These are phyloP conservation scores for Maniola hyperantus DNA, from an alignment of 2,888 invertebrate genomes.

Conservation along the genomic window DNA sequence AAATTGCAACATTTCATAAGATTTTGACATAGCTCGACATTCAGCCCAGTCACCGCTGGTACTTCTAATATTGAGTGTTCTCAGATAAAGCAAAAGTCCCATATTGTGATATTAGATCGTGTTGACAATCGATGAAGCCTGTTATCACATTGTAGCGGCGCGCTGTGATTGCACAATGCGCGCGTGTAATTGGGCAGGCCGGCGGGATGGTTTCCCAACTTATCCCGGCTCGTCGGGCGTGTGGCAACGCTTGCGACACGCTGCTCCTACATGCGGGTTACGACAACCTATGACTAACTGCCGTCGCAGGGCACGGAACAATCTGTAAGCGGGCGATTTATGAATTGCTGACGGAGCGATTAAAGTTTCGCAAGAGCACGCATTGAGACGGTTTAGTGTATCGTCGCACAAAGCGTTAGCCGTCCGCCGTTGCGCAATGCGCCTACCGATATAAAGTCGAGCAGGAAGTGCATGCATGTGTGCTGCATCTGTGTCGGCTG, in stretches of 20 bases:
- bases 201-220: constrained; percentile 82
- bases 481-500: constrained; percentile 76
- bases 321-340: constrained; percentile 53
- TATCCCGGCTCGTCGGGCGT: constrained; percentile 74
- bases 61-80: constrained; percentile 3
- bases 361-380: constrained; percentile 67
- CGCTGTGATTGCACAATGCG: constrained; percentile 61
- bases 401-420: constrained; percentile 62
- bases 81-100: constrained; percentile 41
- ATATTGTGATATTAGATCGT: not conserved
- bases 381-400: constrained; percentile 61
- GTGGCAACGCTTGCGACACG: constrained; percentile 78
- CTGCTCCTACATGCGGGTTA: constrained; percentile 80
- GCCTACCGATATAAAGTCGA: constrained; percentile 71
- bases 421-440: constrained; percentile 71
- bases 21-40: constrained; percentile 31
- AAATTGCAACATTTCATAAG: constrained; percentile 38
- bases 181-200: constrained; percentile 74
- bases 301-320: constrained; percentile 61
- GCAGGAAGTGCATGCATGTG: constrained; percentile 80
- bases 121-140: constrained; percentile 31
- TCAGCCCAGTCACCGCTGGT: constrained; percentile 1
- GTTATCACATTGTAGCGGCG: constrained; percentile 51
- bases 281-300: constrained; percentile 79
- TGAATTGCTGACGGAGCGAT: constrained; percentile 57